Conservation (phyloP, 2,797 vertebrate species). For the Phrynocephalus guinanensis region DNA sequence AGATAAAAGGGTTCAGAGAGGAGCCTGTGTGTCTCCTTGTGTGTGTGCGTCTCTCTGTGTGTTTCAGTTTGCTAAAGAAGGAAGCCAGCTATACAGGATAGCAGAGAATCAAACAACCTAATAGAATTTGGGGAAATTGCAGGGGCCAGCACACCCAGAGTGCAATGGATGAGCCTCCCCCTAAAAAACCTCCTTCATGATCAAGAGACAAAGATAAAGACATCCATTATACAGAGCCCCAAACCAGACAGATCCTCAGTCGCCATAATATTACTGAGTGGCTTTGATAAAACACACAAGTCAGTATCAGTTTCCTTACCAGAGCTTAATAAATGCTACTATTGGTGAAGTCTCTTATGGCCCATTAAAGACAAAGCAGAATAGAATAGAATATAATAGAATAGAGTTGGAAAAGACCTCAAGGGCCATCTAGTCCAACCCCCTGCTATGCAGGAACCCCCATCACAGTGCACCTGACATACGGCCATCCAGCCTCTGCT, state of each 20-base stretch:
- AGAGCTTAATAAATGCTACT: neutral
- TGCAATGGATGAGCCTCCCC: too few relatives aligned
- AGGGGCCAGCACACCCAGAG: too few relatives aligned
- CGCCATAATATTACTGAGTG: neutral
- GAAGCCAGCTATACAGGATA: conserved; percentile 12
- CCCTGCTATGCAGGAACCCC: too few relatives aligned
- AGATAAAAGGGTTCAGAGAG: conserved; percentile 33
- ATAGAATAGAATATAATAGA: too few relatives aligned
- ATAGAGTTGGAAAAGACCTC: too few relatives aligned
- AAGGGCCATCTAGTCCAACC: too few relatives aligned
- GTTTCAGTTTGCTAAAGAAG: conserved; percentile 5
- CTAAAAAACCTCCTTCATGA: conserved; percentile 1
- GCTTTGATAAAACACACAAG: neutral
- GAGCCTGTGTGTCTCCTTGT: neutral
- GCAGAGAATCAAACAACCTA: conserved; percentile 30
- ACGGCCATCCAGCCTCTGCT: too few relatives aligned
- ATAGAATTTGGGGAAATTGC: conserved; percentile 15
- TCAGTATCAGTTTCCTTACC: neutral
- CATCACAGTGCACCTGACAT: too few relatives aligned
- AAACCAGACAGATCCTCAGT: neutral
- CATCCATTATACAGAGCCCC: neutral
- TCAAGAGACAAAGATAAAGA: conserved; percentile 3
- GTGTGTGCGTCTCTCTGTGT: neutral
- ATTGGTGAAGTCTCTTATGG: too few relatives aligned
- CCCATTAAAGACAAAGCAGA: too few relatives aligned